phyloP scores from a whole-genome alignment of 2,888 invertebrate genomes.

The Phorcus lineatus region DNA sequence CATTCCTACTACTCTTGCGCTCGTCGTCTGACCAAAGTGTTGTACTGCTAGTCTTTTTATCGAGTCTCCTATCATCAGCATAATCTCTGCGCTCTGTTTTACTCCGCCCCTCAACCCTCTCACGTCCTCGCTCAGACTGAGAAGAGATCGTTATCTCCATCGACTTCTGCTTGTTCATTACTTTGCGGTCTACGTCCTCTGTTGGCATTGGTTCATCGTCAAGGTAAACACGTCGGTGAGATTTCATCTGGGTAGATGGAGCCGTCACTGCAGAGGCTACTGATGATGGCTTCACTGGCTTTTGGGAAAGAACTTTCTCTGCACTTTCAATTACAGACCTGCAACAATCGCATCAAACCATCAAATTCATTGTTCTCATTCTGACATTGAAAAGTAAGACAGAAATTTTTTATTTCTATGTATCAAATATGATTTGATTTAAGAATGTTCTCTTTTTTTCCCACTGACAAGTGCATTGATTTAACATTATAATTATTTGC shows the following conservation, averaged over 20 bases:
- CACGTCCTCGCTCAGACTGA: slow-evolving; percentile 40
- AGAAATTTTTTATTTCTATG: no score
- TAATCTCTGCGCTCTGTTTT: slow-evolving; percentile 27
- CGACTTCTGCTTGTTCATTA: slow-evolving; percentile 34
- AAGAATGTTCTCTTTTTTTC: no score
- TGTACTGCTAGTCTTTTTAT: slow-evolving; percentile 8
- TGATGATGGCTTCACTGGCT: slow-evolving; percentile 86
- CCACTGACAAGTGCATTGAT: no score
- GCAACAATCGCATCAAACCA: slow-evolving; percentile 30
- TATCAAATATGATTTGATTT: no score
- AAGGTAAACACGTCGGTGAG: slow-evolving; percentile 49
- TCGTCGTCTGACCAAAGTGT: not conserved
- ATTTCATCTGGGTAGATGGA: slow-evolving; percentile 35
- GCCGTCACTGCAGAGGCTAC: slow-evolving; percentile 55
- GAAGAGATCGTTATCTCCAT: slow-evolving; percentile 53
- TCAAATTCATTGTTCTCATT: no score
- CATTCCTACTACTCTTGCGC: not conserved
- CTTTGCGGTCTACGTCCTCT: slow-evolving; percentile 33
- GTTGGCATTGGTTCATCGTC: slow-evolving; percentile 33
- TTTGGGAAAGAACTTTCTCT: slow-evolving; percentile 93
- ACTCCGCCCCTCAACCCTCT: slow-evolving; percentile 33
- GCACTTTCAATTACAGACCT: slow-evolving; percentile 87
- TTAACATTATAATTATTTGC: no score
- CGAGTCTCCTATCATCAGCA: slow-evolving; percentile 41
- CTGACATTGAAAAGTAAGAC: no score